Percentiles rank a stretch among this genome's conserved stretches.
Conservation (phyloP, 2,888 invertebrate species). For the Acholoe squamosa region DNA sequence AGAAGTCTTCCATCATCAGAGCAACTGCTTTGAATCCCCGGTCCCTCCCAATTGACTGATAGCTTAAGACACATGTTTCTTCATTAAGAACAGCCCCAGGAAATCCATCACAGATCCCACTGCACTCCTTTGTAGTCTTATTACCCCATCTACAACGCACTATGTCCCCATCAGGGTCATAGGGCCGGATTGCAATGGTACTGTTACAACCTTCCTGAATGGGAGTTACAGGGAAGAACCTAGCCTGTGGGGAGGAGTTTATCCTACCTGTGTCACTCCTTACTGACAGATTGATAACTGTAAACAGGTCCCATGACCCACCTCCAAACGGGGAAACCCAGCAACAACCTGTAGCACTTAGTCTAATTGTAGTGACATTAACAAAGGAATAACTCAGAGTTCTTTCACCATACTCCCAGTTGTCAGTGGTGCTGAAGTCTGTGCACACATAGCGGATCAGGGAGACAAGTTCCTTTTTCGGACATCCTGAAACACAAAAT, state of each 20-base stretch:
- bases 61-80: background rate
- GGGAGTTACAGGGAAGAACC: constrained; percentile 21
- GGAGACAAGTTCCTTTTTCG: background rate
- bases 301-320: constrained; percentile 7
- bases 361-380: constrained; percentile 14
- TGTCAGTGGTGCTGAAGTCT: background rate
- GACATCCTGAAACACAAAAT: background rate
- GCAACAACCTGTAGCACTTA: constrained; percentile 46
- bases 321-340: constrained; percentile 6
- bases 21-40: constrained; percentile 19
- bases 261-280: background rate
- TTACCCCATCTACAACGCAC: constrained; percentile 44
- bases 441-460: background rate
- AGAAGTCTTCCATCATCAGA: constrained; percentile 48
- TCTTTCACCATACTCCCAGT: constrained; percentile 33
- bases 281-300: background rate
- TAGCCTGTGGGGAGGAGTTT: background rate
- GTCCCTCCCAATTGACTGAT: background rate
- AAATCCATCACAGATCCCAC: constrained; percentile 52
- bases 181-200: background rate
- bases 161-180: constrained; percentile 48
- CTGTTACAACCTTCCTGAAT: constrained; percentile 36
- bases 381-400: background rate
- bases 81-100: constrained; percentile 36
- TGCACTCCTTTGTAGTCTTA: constrained; percentile 4